Percentiles rank a stretch among this genome's conserved stretches.
Evolutionary conservation across 2,888 invertebrate species (phyloP).

Genomic region (Caenorhabditis auriculariae): DNA sequence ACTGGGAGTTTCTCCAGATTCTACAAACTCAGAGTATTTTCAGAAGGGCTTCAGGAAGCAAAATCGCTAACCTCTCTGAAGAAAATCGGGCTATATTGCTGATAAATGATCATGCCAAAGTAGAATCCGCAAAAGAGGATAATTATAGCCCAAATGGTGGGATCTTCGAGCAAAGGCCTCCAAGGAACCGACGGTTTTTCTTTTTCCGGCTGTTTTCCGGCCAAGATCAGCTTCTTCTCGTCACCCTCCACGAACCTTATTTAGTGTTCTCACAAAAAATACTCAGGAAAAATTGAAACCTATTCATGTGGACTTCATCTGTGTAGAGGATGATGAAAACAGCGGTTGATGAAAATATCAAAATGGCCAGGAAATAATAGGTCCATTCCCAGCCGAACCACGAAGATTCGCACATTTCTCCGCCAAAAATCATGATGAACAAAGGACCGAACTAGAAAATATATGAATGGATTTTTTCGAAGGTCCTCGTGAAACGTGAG

Average conservation of each 20-base stretch:
- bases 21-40: too few species aligned
- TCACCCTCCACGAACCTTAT: slow-evolving; percentile 5
- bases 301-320: slow-evolving; percentile 6
- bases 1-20: too few species aligned
- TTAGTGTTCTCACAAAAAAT: too few species aligned
- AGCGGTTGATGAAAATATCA: slow-evolving; percentile 1
- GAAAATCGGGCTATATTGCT: slow-evolving; percentile 16
- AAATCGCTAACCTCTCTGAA: slow-evolving; percentile 7
- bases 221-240: slow-evolving; percentile 1
- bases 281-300: neutral
- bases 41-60: too few species aligned
- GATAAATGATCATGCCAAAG: slow-evolving; percentile 17
- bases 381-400: neutral
- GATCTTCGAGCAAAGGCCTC: slow-evolving; percentile 1
- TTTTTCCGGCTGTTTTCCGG: slow-evolving; percentile 6
- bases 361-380: slow-evolving; percentile 3
- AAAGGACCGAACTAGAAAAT: slow-evolving; percentile 15
- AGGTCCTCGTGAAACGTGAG: too few species aligned
- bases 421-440: slow-evolving; percentile 9
- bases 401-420: slow-evolving; percentile 13
- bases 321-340: slow-evolving; percentile 4
- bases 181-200: slow-evolving; percentile 10
- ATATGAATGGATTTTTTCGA: too few species aligned
- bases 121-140: slow-evolving; percentile 14
- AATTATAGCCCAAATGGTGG: slow-evolving; percentile 8